Evolutionary conservation across 2,888 invertebrate species (phyloP).

Genomic region (Acronicta psi): DNA sequence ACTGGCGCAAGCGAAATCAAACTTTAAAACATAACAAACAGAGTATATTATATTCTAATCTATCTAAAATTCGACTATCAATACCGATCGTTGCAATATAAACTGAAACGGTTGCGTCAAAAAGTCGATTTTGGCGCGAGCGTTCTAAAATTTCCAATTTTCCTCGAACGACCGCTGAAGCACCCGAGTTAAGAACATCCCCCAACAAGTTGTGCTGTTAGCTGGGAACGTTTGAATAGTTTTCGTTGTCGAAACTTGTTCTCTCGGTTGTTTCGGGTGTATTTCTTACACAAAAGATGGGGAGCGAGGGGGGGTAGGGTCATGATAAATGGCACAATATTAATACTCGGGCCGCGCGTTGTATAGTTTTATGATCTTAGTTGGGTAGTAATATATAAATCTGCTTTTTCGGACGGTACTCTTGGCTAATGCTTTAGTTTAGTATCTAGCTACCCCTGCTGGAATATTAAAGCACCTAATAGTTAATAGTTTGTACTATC

Average conservation of each 20-base stretch:
- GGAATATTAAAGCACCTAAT: slow-evolving; percentile 46
- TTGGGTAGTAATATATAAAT: slow-evolving; percentile 87
- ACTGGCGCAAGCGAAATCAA: slow-evolving; percentile 63
- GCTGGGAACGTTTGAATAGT: slow-evolving; percentile 84
- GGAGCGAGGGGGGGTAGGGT: slow-evolving; percentile 70
- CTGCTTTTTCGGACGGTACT: slow-evolving; percentile 80
- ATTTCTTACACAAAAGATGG: slow-evolving; percentile 88
- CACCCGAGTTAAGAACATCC: slow-evolving; percentile 87
- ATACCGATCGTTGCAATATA: slow-evolving; percentile 61
- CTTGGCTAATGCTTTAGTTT: slow-evolving; percentile 73
- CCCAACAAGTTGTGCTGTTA: slow-evolving; percentile 85
- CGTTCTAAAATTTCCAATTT: slow-evolving; percentile 81
- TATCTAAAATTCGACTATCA: slow-evolving; percentile 60
- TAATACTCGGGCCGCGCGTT: slow-evolving; percentile 83
- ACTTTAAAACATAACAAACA: slow-evolving; percentile 67
- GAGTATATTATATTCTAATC: slow-evolving; percentile 60
- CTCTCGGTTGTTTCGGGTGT: slow-evolving; percentile 80
- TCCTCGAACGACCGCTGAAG: slow-evolving; percentile 84
- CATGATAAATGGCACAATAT: slow-evolving; percentile 87
- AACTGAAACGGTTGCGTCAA: slow-evolving; percentile 51
- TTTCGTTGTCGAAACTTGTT: slow-evolving; percentile 85
- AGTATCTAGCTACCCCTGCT: slow-evolving; percentile 56
- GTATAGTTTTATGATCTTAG: slow-evolving; percentile 89
- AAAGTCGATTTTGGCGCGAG: slow-evolving; percentile 65
- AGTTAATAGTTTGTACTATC: slow-evolving; percentile 53